Conservation (phyloP, 1,140 invertebrate species). For the Luehdorfia chinensis region DNA sequence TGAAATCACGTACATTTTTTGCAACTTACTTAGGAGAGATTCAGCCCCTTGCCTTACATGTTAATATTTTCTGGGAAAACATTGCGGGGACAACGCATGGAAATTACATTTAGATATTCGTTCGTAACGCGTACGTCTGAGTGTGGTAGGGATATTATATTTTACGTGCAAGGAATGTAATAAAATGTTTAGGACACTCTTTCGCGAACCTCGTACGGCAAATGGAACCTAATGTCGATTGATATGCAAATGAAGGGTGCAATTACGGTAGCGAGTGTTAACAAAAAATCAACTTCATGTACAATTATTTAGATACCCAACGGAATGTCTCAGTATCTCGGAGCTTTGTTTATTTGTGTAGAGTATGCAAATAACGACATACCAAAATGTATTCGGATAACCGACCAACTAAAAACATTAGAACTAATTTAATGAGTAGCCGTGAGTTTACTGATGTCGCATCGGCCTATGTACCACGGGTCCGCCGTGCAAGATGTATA, state of each 20-base stretch:
- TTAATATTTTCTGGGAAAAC: slow-evolving; percentile 76
- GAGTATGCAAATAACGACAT: too few relatives aligned
- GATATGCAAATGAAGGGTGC: slow-evolving; percentile 64
- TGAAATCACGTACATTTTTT: slow-evolving; percentile 77
- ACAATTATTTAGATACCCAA: slow-evolving; percentile 12
- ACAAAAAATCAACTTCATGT: slow-evolving; percentile 7
- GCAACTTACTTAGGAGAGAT: slow-evolving; percentile 76
- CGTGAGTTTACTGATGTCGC: too few relatives aligned
- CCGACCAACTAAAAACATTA: too few relatives aligned
- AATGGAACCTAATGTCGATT: slow-evolving; percentile 41
- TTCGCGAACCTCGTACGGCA: slow-evolving; percentile 20
- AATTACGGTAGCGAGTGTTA: slow-evolving; percentile 30
- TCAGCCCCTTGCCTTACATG: slow-evolving; percentile 72
- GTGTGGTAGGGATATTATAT: slow-evolving; percentile 73
- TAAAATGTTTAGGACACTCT: slow-evolving; percentile 67
- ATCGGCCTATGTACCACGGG: too few relatives aligned
- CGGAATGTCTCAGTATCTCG: too few relatives aligned
- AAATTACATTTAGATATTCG: slow-evolving; percentile 77
- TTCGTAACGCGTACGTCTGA: slow-evolving; percentile 63
- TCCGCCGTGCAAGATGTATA: too few relatives aligned
- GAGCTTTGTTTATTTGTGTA: too few relatives aligned
- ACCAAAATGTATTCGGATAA: too few relatives aligned
- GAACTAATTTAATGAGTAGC: too few relatives aligned
- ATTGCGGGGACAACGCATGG: slow-evolving; percentile 74
- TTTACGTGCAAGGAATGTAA: slow-evolving; percentile 74